Percentiles rank a stretch among this genome's conserved stretches.
phyloP scores from a whole-genome alignment of 2,797 vertebrate genomes.

The Prionace glauca region DNA sequence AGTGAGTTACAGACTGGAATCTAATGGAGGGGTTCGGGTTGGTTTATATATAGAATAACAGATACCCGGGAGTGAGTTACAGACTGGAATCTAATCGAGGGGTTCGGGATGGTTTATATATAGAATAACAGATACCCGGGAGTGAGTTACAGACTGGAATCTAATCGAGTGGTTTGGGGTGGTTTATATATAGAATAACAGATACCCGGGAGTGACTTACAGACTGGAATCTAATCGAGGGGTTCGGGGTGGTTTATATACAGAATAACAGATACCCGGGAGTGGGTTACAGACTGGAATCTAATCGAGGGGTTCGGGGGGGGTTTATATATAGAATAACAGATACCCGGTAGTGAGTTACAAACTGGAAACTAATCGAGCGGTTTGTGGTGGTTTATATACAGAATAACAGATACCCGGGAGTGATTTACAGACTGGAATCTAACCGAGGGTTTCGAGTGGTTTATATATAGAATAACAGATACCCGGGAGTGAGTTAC shows the following conservation, averaged over 20 bases:
- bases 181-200: background rate
- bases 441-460: no score
- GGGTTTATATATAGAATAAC: background rate
- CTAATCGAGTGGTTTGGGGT: no score
- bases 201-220: background rate
- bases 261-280: background rate
- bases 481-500: no score
- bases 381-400: no score
- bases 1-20: background rate
- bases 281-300: background rate
- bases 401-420: no score
- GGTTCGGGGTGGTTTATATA: no score
- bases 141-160: background rate
- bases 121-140: background rate
- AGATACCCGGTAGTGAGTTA: no score
- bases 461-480: no score
- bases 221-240: no score
- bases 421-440: no score
- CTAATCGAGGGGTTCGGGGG: background rate
- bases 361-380: background rate
- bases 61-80: background rate
- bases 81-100: no score
- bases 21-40: background rate
- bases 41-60: background rate
- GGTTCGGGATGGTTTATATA: no score